Evolutionary conservation across 2,113 vertebrate species (phyloP).

Genomic region (Pagrus major): DNA sequence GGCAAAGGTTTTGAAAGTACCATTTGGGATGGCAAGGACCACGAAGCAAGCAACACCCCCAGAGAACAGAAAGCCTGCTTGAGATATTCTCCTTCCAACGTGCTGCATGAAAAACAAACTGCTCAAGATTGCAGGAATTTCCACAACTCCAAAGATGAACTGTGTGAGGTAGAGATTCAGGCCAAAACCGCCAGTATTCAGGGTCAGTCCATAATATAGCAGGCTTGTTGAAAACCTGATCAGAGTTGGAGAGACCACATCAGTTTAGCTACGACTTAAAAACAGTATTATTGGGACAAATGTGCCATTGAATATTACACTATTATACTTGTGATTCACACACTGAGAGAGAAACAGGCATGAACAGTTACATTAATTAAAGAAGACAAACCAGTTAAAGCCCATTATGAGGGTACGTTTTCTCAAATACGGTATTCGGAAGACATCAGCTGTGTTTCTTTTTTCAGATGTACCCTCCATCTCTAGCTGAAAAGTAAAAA

Average conservation of each 20-base stretch:
- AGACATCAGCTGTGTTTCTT: conserved; percentile 84
- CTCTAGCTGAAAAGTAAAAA: conserved; percentile 72
- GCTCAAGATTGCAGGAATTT: conserved; percentile 84
- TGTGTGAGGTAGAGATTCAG: conserved; percentile 93
- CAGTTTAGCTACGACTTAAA: neutral
- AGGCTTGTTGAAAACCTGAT: conserved; percentile 90
- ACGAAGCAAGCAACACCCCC: conserved; percentile 86
- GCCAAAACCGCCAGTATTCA: conserved; percentile 91
- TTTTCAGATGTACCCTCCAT: conserved; percentile 63
- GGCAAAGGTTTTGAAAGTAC: conserved; percentile 81
- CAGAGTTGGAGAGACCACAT: neutral
- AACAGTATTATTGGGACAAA: too few species aligned
- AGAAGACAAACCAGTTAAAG: conserved; percentile 81
- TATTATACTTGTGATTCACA: neutral
- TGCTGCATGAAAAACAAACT: conserved; percentile 81
- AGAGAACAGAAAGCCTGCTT: conserved; percentile 77
- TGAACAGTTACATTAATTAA: neutral
- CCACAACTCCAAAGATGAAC: conserved; percentile 88
- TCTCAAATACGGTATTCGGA: conserved; percentile 80
- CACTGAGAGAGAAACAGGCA: neutral
- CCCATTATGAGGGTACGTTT: conserved; percentile 84
- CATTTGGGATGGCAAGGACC: conserved; percentile 85
- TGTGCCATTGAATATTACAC: too few species aligned
- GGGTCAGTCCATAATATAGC: conserved; percentile 88
- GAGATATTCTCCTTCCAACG: conserved; percentile 86